Evolutionary conservation across 2,888 invertebrate species (phyloP), one percentile per base, ranked within the genome.

Genomic region (Drosophila niveifrons): DNA sequence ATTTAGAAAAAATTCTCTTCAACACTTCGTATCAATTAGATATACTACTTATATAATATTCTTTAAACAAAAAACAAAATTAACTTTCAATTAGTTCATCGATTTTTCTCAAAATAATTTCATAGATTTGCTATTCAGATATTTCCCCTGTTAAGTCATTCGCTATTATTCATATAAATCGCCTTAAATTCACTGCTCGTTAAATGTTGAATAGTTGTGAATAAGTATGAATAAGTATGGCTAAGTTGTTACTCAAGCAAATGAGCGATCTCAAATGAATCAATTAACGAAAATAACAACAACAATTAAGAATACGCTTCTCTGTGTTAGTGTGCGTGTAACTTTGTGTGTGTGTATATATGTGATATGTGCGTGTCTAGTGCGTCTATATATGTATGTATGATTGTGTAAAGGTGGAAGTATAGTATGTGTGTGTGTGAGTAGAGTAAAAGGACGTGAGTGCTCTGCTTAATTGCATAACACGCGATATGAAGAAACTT

Each of bases 281-380:
- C 52, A 84, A 87, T 59, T 57, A 83, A 85, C 75, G 47, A 76
- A 58, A 71, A 82, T 70, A 62, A 79, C 62, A 87, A 76, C 71
- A 87, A 83, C 69, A 80, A 80, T 67, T 66, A 85, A 78, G 62
- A 78, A 50, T 77, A 79, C 75, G 44, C 64, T 69, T 66, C 34
- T 50, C 50, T 61, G 58, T 59, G 13, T 62, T 3, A 17, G 10
- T 56, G 47, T 52, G 47, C 52, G 47, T 29, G 36, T 66, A 18
- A 43, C 1, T n/a, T 36, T 36, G 28, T 63, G 6, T 51, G 41
- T 61, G 10, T 57, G 41, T 46, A 31, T 66, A 29, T 56, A 36
- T 50, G 11, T 34, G 41, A 13, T 41, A 15, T 69, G 28, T 55
- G 34, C 15, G 36, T 44, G 23, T 56, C n/a, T 34, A 1, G 58